Evolutionary conservation across 2,113 vertebrate species (phyloP).

Genomic region (Eulemur macaco): DNA sequence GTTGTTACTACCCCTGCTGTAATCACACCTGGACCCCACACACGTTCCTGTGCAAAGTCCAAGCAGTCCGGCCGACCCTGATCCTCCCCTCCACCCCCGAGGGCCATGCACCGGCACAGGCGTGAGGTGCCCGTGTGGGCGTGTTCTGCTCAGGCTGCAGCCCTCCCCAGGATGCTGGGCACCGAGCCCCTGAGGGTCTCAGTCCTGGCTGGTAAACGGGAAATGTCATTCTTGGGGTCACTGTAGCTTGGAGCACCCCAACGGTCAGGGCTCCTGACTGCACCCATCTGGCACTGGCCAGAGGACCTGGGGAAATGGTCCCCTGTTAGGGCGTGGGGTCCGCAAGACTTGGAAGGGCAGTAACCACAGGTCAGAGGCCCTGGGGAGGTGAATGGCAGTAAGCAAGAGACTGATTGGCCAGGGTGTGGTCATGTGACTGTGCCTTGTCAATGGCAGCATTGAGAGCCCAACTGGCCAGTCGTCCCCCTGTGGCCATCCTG

Average conservation of each 20-base stretch:
- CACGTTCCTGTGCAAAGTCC: too few relatives aligned
- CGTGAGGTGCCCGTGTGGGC: too few relatives aligned
- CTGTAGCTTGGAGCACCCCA: not conserved
- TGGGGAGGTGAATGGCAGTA: too few relatives aligned
- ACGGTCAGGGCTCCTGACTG: not conserved
- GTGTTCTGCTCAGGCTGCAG: not conserved
- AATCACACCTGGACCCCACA: too few relatives aligned
- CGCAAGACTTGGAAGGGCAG: not conserved
- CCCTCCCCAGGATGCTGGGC: not conserved
- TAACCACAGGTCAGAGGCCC: not conserved
- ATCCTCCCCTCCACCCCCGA: not conserved
- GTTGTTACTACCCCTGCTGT: rapidly evolving
- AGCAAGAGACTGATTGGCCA: not conserved
- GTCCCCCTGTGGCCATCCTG: not conserved
- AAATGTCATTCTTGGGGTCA: not conserved
- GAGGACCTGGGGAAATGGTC: too few relatives aligned
- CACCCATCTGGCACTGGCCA: not conserved
- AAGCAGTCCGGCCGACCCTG: too few relatives aligned
- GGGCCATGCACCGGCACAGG: not conserved
- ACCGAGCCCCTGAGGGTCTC: not conserved
- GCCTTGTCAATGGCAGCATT: not conserved
- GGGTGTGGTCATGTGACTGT: not conserved
- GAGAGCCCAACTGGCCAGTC: not conserved
- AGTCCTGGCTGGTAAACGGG: not conserved
- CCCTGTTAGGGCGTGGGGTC: not conserved